Evolutionary conservation across 2,797 vertebrate species (phyloP).

Genomic region (Saxicola maurus): DNA sequence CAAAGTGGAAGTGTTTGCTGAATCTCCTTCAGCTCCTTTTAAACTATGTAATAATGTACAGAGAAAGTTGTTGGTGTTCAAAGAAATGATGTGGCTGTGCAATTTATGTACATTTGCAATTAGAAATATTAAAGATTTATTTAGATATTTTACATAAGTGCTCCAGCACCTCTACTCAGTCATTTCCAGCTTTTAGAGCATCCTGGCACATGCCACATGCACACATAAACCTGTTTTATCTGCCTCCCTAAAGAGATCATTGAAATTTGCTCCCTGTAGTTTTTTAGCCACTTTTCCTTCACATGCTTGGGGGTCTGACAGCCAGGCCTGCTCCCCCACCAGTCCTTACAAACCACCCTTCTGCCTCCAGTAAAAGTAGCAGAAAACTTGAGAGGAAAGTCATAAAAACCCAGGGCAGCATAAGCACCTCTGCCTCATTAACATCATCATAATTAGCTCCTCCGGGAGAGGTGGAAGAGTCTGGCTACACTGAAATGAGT

Average conservation of each 20-base stretch:
- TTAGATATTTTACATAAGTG: slow-evolving; percentile 93
- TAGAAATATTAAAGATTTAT: slow-evolving; percentile 99
- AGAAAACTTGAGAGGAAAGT: background rate
- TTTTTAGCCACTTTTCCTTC: background rate
- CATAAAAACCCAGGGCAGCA: slow-evolving; percentile 27
- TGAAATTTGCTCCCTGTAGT: background rate
- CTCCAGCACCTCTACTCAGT: slow-evolving; percentile 13
- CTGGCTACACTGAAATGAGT: background rate
- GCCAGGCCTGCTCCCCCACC: background rate
- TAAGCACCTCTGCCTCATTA: slow-evolving; percentile 58
- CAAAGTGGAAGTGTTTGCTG: slow-evolving; percentile 80
- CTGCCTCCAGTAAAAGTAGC: background rate
- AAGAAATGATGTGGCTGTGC: slow-evolving; percentile 90
- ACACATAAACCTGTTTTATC: rapidly evolving
- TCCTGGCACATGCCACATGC: background rate
- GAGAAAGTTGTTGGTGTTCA: slow-evolving; percentile 88
- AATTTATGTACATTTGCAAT: slow-evolving; percentile 99
- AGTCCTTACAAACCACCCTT: background rate
- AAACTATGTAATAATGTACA: slow-evolving; percentile 95
- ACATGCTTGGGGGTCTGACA: background rate
- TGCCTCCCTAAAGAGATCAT: background rate
- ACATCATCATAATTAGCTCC: slow-evolving; percentile 43
- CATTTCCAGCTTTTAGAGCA: background rate
- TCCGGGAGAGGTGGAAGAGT: background rate
- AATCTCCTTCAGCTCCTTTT: slow-evolving; percentile 80